phyloP scores from a whole-genome alignment of 1,140 invertebrate genomes.

The Eupeodes corollae region DNA sequence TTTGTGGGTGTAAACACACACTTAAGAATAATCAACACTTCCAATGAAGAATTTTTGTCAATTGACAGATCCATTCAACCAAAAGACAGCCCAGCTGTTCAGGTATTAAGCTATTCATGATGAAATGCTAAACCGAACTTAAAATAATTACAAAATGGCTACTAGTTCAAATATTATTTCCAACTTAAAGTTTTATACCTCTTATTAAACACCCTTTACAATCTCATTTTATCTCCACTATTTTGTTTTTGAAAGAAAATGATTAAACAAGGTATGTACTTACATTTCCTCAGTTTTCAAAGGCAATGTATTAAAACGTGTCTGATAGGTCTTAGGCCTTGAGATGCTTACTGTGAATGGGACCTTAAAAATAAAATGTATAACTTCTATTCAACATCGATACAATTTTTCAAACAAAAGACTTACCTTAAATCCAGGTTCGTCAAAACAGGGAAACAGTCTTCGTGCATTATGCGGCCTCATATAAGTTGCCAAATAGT shows the following conservation, averaged over 20 bases:
- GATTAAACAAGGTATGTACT: too few relatives aligned
- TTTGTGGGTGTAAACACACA: too few relatives aligned
- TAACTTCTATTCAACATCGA: background rate
- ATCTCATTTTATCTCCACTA: too few relatives aligned
- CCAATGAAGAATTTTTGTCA: too few relatives aligned
- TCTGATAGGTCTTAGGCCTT: conserved; percentile 45
- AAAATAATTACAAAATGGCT: too few relatives aligned
- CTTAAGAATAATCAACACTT: too few relatives aligned
- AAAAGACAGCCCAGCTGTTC: too few relatives aligned
- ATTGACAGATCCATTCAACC: too few relatives aligned
- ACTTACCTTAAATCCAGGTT: conserved; percentile 62
- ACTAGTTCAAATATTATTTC: background rate
- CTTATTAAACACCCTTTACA: too few relatives aligned
- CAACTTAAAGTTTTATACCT: background rate
- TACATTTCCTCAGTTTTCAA: conserved; percentile 47
- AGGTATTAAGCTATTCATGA: too few relatives aligned
- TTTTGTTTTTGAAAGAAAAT: too few relatives aligned
- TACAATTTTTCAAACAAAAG: background rate
- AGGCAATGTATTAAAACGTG: conserved; percentile 52
- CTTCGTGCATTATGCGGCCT: conserved; percentile 69
- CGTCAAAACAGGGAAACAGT: conserved; percentile 89
- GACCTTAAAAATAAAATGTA: conserved; percentile 23
- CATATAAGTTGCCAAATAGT: conserved; percentile 61
- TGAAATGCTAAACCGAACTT: too few relatives aligned
- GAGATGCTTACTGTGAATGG: conserved; percentile 54